Evolutionary conservation across 1,140 invertebrate genomes (phyloP).

Genomic region (Drosophila ohnishii): DNA sequence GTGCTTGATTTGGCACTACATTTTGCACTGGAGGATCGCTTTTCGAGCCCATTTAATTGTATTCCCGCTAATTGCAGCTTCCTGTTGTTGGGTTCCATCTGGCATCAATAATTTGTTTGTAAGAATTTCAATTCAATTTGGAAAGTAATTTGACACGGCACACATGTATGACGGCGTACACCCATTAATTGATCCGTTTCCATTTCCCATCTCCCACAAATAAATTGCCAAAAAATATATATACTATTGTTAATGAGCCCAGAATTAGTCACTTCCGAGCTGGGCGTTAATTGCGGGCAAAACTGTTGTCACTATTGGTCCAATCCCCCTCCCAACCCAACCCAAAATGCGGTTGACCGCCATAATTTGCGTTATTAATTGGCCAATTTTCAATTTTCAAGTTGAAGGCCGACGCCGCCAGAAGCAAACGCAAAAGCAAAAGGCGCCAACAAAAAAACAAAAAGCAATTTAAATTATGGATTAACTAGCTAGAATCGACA

Average conservation of each 20-base stretch:
- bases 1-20: constrained; percentile 4
- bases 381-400: constrained; percentile 78
- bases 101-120: constrained; percentile 54
- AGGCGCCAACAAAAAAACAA: constrained; percentile 18
- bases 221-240: constrained; percentile 25
- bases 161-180: background rate
- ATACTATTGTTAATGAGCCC: constrained; percentile 24
- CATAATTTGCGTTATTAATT: constrained; percentile 79
- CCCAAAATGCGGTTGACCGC: constrained; percentile 49
- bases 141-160: constrained; percentile 73
- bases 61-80: constrained; percentile 67
- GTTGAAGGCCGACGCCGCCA: constrained; percentile 59
- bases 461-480: constrained; percentile 39
- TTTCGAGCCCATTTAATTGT: constrained; percentile 22
- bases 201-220: constrained; percentile 36
- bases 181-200: constrained; percentile 62
- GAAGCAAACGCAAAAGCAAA: constrained; percentile 32
- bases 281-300: constrained; percentile 71
- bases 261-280: constrained; percentile 74
- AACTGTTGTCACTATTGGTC: constrained; percentile 70
- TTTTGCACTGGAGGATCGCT: constrained; percentile 9
- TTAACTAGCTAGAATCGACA: constrained; percentile 42
- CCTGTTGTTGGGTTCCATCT: constrained; percentile 42
- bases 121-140: constrained; percentile 61
- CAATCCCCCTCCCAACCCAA: constrained; percentile 8